Evolutionary conservation across 2,888 invertebrate genomes (phyloP).

Genomic region (Leptinotarsa peninsularis): DNA sequence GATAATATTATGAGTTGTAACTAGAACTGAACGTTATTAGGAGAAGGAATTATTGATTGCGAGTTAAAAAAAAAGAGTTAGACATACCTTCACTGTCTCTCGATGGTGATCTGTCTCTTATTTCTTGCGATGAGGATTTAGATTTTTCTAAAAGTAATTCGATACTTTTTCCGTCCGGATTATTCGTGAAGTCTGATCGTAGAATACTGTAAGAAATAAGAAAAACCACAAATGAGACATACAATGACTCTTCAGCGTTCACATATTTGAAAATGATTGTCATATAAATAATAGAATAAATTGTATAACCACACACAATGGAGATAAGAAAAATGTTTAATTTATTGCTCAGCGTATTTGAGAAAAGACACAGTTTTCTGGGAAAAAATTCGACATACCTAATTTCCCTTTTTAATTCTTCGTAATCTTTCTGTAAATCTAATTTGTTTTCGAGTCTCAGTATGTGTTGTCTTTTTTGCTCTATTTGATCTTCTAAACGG

Average conservation of each 20-base stretch:
- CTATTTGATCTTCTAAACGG: conserved; percentile 89
- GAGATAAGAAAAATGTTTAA: conserved; percentile 38
- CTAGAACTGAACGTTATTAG: background rate
- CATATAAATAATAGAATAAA: conserved; percentile 36
- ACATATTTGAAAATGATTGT: conserved; percentile 14
- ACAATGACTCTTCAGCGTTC: conserved; percentile 1
- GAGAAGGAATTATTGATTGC: background rate
- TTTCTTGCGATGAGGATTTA: conserved; percentile 72
- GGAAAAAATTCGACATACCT: conserved; percentile 67
- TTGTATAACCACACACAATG: conserved; percentile 33
- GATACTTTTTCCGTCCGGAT: conserved; percentile 71
- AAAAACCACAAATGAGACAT: conserved; percentile 21
- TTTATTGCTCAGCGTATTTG: conserved; percentile 35
- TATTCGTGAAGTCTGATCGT: conserved; percentile 79
- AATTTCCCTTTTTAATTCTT: conserved; percentile 91
- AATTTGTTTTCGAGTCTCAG: conserved; percentile 86
- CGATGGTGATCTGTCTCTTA: conserved; percentile 65
- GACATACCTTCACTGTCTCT: conserved; percentile 56
- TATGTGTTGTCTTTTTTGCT: conserved; percentile 88
- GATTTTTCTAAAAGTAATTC: conserved; percentile 84
- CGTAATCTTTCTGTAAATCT: conserved; percentile 91
- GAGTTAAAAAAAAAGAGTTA: background rate
- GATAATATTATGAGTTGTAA: background rate
- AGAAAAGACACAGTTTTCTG: background rate
- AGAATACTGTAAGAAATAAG: conserved; percentile 73